Base-by-base conservation (phyloP, 2,888 invertebrate genomes). In the Rhabditophanes sp. region DNA sequence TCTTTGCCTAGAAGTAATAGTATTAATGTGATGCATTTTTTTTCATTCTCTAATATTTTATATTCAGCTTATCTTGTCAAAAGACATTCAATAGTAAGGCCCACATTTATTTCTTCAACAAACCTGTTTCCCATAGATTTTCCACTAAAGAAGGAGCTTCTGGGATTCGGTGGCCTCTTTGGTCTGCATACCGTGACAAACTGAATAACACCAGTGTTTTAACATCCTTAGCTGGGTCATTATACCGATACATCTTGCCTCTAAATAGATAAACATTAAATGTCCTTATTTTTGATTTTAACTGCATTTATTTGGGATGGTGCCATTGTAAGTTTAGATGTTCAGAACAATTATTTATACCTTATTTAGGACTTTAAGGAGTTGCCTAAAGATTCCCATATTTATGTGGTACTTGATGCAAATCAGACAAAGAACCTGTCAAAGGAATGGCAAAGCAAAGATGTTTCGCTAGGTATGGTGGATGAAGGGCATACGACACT, bases 181-280 rank as follows among this genome's bases (percentile, higher is more conserved):
- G 46, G 30, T 53, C 64, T 39, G 64, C 65, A 46, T 55, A 64
- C 35, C 57, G 58, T 41, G 50, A 47, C 26, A 65, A 39, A 9
- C 64, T 64, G 34, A 64, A 64, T 28, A 54, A 46, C 24, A 48
- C 48, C 22, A 65, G 37, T n/a, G 53, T 50, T 16, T 50, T 45
- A n/a, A 54, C 50, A 39, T 65, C 64, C 28, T 53, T 50, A 2
- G 64, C 64, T 3, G 52, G 35, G 4, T 65, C 64, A 37, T 54
- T 58, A 45, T 65, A 64, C 16, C 60, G 52, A 37, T 60, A 64
- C 50, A 64, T 51, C 41, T 64, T 64, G 26, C 62, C 64, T 7
- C 60, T 53, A 32, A 9, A 9, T 22, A 9, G 23, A 22, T 9
- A 22, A 9, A 22, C n/a, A n/a, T n/a, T n/a, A n/a, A n/a, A n/a